These are phyloP conservation scores for Spilarctia lutea DNA, from an alignment of 2,888 invertebrate species.

Conservation along the genomic window DNA sequence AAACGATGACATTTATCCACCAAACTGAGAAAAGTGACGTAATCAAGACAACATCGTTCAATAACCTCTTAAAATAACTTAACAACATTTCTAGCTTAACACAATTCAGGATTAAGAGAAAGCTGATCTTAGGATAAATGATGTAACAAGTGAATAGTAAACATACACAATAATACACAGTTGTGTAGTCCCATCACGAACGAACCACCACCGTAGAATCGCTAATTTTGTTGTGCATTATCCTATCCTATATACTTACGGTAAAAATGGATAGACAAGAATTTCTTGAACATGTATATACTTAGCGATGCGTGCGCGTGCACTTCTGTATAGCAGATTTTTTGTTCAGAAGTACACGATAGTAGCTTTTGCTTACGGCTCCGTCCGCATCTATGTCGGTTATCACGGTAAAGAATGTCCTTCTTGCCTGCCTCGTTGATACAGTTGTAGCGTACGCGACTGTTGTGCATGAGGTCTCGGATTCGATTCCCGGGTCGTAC, in stretches of 20 bases:
- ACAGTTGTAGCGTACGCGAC: too few relatives aligned
- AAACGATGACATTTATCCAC: not conserved
- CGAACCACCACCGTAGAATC: conserved; percentile 32
- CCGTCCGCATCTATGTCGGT: too few relatives aligned
- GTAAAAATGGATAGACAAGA: not conserved
- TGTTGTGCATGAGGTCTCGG: too few relatives aligned
- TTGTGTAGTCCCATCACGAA: conserved; percentile 41
- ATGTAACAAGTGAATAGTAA: conserved; percentile 37
- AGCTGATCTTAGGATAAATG: conserved; percentile 42
- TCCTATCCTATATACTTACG: conserved; percentile 3
- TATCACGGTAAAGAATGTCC: too few relatives aligned
- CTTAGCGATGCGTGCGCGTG: too few relatives aligned
- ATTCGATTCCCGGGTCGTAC: too few relatives aligned
- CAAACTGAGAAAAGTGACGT: not conserved
- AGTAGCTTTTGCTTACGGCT: too few relatives aligned
- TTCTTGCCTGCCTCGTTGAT: too few relatives aligned
- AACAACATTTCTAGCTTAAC: conserved; percentile 1
- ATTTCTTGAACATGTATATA: not conserved
- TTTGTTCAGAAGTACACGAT: too few relatives aligned
- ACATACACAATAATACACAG: conserved; percentile 8
- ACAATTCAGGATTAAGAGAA: conserved; percentile 40
- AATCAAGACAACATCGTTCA: not conserved
- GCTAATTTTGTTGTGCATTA: conserved; percentile 43
- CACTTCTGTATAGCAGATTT: too few relatives aligned
- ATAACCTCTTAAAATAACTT: not conserved